Evolutionary conservation across 2,797 vertebrate species (phyloP).

Genomic region (Toxotes lorentzi): DNA sequence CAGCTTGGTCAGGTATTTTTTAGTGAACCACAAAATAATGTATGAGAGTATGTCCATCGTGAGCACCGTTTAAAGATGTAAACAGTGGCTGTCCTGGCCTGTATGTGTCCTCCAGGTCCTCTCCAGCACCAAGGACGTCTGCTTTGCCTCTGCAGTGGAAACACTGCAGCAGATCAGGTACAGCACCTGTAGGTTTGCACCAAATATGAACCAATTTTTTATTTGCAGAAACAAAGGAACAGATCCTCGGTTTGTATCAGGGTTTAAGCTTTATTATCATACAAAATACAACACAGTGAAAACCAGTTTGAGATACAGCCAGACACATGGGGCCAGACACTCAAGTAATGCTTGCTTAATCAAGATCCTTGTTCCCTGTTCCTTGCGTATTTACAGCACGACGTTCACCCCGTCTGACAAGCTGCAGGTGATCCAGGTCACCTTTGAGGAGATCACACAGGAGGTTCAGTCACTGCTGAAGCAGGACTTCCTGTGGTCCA

Average conservation of each 20-base stretch:
- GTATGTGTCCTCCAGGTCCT: slow-evolving; percentile 84
- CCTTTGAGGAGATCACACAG: slow-evolving; percentile 98
- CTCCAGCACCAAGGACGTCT: slow-evolving; percentile 91
- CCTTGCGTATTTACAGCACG: slow-evolving; percentile 84
- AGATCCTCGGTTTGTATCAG: too few species aligned
- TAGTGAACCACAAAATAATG: too few species aligned
- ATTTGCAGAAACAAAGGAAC: too few species aligned
- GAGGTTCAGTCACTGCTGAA: slow-evolving; percentile 91
- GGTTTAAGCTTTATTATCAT: too few species aligned
- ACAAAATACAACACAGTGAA: neutral
- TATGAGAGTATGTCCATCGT: neutral
- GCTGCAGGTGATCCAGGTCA: slow-evolving; percentile 96
- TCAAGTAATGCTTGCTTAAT: neutral
- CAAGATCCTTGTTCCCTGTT: neutral
- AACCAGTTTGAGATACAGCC: neutral
- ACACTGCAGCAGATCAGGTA: slow-evolving; percentile 98
- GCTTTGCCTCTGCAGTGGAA: slow-evolving; percentile 95
- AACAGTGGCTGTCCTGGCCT: neutral
- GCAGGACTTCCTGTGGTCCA: slow-evolving; percentile 98
- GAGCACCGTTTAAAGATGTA: neutral
- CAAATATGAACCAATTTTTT: neutral
- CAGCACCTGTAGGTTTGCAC: neutral
- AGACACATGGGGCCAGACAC: neutral
- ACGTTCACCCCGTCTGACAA: slow-evolving; percentile 98
- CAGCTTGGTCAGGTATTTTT: too few species aligned